Percentiles rank a stretch among this genome's conserved stretches.
phyloP scores from a whole-genome alignment of 2,888 invertebrate species.

The Acrobasis repandana region DNA sequence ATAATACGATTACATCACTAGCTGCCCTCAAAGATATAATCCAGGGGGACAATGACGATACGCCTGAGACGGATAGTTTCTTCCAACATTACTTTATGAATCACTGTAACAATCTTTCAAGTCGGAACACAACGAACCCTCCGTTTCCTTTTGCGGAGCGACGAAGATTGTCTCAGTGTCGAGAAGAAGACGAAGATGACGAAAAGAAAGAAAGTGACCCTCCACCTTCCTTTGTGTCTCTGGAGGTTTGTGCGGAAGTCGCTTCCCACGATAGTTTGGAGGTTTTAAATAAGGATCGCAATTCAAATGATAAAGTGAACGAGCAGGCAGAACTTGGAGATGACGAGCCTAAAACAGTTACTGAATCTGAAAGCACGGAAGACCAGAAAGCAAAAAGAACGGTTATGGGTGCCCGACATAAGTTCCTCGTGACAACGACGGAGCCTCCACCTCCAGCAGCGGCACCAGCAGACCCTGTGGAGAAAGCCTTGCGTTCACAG shows the following conservation, averaged over 20 bases:
- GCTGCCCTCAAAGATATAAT: slow-evolving; percentile 87
- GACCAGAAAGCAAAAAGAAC: slow-evolving; percentile 65
- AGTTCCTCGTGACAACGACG: slow-evolving; percentile 69
- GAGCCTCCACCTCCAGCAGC: slow-evolving; percentile 43
- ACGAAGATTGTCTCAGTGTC: slow-evolving; percentile 90
- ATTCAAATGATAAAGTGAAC: slow-evolving; percentile 33
- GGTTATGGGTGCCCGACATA: slow-evolving; percentile 71
- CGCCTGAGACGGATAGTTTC: slow-evolving; percentile 83
- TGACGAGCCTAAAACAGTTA: slow-evolving; percentile 26
- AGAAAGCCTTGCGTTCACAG: slow-evolving; percentile 74
- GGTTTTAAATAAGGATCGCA: slow-evolving; percentile 36
- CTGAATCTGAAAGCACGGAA: slow-evolving; percentile 40
- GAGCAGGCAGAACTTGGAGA: slow-evolving; percentile 40
- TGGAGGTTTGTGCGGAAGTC: slow-evolving; percentile 39
- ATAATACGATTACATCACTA: slow-evolving; percentile 87
- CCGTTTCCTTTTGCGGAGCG: slow-evolving; percentile 83
- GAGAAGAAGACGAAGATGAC: slow-evolving; percentile 92
- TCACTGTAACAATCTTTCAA: slow-evolving; percentile 87
- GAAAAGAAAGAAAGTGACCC: slow-evolving; percentile 63
- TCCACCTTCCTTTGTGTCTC: slow-evolving; percentile 40
- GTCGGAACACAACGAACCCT: slow-evolving; percentile 72
- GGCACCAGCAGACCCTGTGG: slow-evolving; percentile 49
- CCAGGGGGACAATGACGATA: slow-evolving; percentile 82
- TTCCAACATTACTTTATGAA: slow-evolving; percentile 89
- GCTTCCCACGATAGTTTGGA: slow-evolving; percentile 39